Evolutionary conservation across 2,797 vertebrate genomes (phyloP).

Genomic region (Acipenser transmontanus): DNA sequence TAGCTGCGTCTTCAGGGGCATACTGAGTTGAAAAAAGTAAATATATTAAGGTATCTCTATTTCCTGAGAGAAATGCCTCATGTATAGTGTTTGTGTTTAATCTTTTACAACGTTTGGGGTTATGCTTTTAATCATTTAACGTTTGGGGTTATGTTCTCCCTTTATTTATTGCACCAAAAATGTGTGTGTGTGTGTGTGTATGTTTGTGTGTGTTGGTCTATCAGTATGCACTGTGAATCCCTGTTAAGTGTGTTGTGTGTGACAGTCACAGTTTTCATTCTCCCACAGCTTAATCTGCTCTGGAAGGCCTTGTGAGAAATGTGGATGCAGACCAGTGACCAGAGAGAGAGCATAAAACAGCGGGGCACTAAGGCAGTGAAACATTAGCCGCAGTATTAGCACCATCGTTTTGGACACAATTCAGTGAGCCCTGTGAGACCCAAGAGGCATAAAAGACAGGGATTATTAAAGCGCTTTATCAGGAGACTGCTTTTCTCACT

Average conservation of each 20-base stretch:
- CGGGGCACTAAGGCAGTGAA: not conserved
- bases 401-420: not conserved
- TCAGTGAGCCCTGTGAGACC: not conserved
- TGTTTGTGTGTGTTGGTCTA: not conserved
- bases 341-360: slow-evolving; percentile 1
- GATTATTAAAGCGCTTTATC: not conserved
- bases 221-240: not conserved
- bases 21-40: too few species aligned
- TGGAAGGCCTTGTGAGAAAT: not conserved
- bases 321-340: not conserved
- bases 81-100: too few species aligned
- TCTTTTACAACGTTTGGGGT: too few species aligned
- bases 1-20: too few species aligned
- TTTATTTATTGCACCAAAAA: too few species aligned
- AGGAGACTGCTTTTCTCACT: not conserved
- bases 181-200: not conserved
- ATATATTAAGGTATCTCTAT: too few species aligned
- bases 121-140: too few species aligned
- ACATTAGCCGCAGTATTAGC: slow-evolving; percentile 2
- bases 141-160: too few species aligned
- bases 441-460: not conserved
- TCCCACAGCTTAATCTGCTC: slow-evolving; percentile 1
- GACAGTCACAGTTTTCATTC: not conserved
- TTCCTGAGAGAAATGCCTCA: too few species aligned
- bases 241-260: not conserved